Base-by-base conservation (phyloP, 2,888 invertebrate species). In the Oeneis ivallda region DNA sequence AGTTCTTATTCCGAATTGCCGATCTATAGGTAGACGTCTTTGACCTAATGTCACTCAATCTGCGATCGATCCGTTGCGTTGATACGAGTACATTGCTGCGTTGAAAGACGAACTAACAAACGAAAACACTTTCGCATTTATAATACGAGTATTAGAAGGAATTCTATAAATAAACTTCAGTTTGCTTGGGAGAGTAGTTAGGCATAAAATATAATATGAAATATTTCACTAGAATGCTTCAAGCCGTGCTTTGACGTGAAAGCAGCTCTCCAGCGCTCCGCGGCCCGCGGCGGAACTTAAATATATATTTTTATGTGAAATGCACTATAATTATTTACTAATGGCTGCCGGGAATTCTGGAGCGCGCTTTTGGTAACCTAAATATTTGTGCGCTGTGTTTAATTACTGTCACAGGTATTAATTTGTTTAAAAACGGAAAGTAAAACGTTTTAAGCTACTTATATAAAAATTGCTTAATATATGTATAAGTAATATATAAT, bases 261-360 rank as follows among this genome's bases (percentile, higher is more conserved):
- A 43, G 7, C 43, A 4, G 43, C n/a, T n/a, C 43, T 41, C 41
- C 15, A 45, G 47, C 2, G 15, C 17, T 0, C 9, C 0, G 47
- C 47, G 15, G 45, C 7, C 15, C 1, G 32, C 52, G 3, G 52
- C n/a, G 34, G 34, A 34, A 53, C 11, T 53, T 32, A 53, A 53
- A 53, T 34, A 53, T 34, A 53, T 47, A 9, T 53, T 53, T 53
- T 53, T 53, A 53, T 34, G 32, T 34, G 34, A 34, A 53, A 53
- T 26, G 52, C 52, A 34, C 17, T 53, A 34, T 53, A 32, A 53
- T 53, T 53, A 53, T 53, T 34, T 34, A 11, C 52, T 53, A 53
- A 53, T 53, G 52, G 52, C 52, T 8, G 32, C 15, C 17, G 50
- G 26, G 50, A n/a, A 43, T 43, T 43, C 6, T 43, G 6, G 43